Evolutionary conservation across 2,797 vertebrate species (phyloP).

Genomic region (Rhinoraja longicauda): DNA sequence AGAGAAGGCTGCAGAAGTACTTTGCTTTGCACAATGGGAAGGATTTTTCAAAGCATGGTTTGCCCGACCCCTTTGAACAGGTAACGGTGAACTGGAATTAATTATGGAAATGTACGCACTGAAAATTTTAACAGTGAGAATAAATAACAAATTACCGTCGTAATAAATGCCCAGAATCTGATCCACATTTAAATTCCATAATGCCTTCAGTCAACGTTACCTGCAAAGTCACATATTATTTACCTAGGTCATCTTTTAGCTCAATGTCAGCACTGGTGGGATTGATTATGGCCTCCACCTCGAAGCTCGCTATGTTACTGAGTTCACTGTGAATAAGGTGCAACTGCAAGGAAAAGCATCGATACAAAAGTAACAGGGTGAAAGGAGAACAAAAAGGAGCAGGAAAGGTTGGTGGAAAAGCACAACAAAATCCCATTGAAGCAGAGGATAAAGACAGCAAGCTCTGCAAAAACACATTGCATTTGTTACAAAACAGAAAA

Average conservation of each 20-base stretch:
- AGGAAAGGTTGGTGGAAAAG: constrained; percentile 40
- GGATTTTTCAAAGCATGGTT: constrained; percentile 28
- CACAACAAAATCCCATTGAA: constrained; percentile 37
- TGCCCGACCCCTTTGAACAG: neutral
- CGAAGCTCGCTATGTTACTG: constrained; percentile 99
- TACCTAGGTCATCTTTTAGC: constrained; percentile 99
- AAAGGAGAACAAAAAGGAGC: constrained; percentile 63
- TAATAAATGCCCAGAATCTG: constrained; percentile 18
- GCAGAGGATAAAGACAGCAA: constrained; percentile 37
- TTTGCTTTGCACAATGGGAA: constrained; percentile 23
- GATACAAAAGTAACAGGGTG: constrained; percentile 79
- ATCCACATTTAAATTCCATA: constrained; percentile 18
- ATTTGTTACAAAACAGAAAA: neutral
- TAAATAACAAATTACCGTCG: neutral
- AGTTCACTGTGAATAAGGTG: constrained; percentile 99
- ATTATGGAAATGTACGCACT: constrained; percentile 36
- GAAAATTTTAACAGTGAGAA: constrained; percentile 5
- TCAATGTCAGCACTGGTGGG: constrained; percentile 98
- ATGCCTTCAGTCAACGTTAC: constrained; percentile 27
- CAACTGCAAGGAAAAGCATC: constrained; percentile 85
- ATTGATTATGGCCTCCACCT: constrained; percentile 99
- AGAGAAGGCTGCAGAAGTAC: neutral
- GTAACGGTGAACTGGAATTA: constrained; percentile 22
- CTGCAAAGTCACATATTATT: constrained; percentile 54
- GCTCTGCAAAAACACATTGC: constrained; percentile 31